Percentiles rank a stretch among this genome's conserved stretches.
phyloP scores from a whole-genome alignment of 2,888 invertebrate species.

The Drosophila bunnanda region DNA sequence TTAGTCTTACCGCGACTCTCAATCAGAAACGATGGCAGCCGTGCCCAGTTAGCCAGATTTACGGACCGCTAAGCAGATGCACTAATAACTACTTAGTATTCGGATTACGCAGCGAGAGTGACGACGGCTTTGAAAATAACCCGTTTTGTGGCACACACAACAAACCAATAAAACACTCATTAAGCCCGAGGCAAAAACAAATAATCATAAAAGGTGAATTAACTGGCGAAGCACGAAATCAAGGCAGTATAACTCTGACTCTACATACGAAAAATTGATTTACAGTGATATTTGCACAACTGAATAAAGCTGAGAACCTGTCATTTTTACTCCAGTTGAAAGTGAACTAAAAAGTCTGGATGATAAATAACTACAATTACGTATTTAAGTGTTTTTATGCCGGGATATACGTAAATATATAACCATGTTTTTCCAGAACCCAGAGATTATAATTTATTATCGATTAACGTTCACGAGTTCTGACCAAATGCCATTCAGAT shows the following conservation, averaged over 20 bases:
- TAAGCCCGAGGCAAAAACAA: constrained; percentile 21
- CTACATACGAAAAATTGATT: background rate
- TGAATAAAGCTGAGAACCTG: constrained; percentile 9
- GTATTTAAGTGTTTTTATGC: background rate
- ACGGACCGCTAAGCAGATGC: constrained; percentile 27
- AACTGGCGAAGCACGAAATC: constrained; percentile 28
- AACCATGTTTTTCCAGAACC: background rate
- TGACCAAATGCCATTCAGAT: constrained; percentile 24
- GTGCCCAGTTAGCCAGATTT: constrained; percentile 19
- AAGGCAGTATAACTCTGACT: constrained; percentile 10
- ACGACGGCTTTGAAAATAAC: constrained; percentile 37
- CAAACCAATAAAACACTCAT: constrained; percentile 27
- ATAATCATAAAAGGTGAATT: constrained; percentile 55
- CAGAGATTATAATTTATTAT: constrained; percentile 1
- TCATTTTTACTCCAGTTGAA: background rate
- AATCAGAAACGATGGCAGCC: constrained; percentile 52
- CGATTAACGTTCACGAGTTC: constrained; percentile 28
- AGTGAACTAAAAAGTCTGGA: background rate
- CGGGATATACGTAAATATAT: constrained; percentile 1
- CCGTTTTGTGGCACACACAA: constrained; percentile 37
- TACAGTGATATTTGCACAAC: constrained; percentile 18
- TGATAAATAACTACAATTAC: background rate
- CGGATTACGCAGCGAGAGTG: constrained; percentile 39
- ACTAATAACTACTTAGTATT: constrained; percentile 31
- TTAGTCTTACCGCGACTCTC: constrained; percentile 62